Percentiles rank a stretch among this genome's conserved stretches.
Conservation (phyloP, 2,797 vertebrate genomes). For the Muscicapa striata region DNA sequence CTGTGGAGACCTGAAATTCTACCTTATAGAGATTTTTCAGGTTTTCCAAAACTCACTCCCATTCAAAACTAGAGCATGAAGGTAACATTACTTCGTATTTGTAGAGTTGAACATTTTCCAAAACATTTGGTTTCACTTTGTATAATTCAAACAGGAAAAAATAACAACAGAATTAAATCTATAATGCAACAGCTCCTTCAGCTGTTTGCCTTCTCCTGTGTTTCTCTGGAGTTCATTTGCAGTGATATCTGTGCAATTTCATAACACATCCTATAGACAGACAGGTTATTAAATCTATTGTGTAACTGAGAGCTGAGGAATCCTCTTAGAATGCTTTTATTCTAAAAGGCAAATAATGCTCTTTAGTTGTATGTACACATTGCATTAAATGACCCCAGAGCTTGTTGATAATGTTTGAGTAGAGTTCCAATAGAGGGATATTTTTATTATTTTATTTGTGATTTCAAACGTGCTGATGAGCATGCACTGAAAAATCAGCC, state of each 20-base stretch:
- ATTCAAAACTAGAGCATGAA: neutral
- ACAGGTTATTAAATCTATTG: neutral
- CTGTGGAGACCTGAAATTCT: neutral
- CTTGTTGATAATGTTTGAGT: neutral
- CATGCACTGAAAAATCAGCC: neutral
- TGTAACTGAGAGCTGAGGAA: neutral
- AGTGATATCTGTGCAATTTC: neutral
- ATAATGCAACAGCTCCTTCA: neutral
- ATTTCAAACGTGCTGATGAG: neutral
- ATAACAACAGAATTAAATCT: neutral
- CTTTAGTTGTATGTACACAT: neutral
- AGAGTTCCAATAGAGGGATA: neutral
- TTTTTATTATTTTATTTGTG: neutral
- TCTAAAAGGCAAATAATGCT: neutral
- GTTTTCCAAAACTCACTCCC: neutral
- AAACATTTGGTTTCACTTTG: neutral
- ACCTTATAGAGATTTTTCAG: neutral
- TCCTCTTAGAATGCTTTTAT: constrained; percentile 15
- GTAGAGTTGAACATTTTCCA: neutral
- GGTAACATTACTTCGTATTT: neutral
- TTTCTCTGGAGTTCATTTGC: neutral
- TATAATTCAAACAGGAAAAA: neutral
- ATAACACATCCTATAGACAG: neutral
- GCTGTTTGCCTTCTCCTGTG: neutral
- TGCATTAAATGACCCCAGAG: neutral